phyloP scores from a whole-genome alignment of 1,140 invertebrate species.

The Pseudomyrmex dendroicus region DNA sequence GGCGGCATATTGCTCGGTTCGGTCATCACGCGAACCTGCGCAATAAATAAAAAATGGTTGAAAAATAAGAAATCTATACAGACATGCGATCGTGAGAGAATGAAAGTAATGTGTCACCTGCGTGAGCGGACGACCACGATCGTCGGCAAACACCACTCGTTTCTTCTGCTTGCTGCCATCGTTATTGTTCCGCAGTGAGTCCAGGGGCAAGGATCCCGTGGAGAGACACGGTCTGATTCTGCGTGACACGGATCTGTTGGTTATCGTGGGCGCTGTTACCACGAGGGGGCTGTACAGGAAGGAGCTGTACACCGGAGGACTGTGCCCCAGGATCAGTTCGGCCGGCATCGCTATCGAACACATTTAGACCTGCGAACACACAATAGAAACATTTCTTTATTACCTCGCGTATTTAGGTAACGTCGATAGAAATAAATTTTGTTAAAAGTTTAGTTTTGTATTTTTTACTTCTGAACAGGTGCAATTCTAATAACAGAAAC shows the following conservation, averaged over 20 bases:
- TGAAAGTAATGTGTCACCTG: slow-evolving; percentile 82
- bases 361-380: slow-evolving; percentile 81
- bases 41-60: background rate
- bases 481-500: slow-evolving; percentile 1
- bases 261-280: slow-evolving; percentile 78
- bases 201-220: slow-evolving; percentile 75
- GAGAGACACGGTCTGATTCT: slow-evolving; percentile 81
- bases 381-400: background rate
- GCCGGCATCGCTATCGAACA: slow-evolving; percentile 84
- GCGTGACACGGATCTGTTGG: slow-evolving; percentile 78
- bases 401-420: background rate
- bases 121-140: slow-evolving; percentile 93
- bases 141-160: slow-evolving; percentile 97
- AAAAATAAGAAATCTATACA: background rate
- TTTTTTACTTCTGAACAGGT: background rate
- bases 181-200: slow-evolving; percentile 74
- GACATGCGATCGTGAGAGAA: no score
- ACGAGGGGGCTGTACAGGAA: slow-evolving; percentile 80
- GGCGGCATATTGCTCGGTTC: slow-evolving; percentile 97
- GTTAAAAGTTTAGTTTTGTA: no score
- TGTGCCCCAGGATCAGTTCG: slow-evolving; percentile 82
- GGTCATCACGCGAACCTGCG: slow-evolving; percentile 92
- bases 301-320: slow-evolving; percentile 80
- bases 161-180: slow-evolving; percentile 88
- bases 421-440: background rate